Evolutionary conservation across 2,888 invertebrate genomes (phyloP).

Genomic region (Fragum fragum): DNA sequence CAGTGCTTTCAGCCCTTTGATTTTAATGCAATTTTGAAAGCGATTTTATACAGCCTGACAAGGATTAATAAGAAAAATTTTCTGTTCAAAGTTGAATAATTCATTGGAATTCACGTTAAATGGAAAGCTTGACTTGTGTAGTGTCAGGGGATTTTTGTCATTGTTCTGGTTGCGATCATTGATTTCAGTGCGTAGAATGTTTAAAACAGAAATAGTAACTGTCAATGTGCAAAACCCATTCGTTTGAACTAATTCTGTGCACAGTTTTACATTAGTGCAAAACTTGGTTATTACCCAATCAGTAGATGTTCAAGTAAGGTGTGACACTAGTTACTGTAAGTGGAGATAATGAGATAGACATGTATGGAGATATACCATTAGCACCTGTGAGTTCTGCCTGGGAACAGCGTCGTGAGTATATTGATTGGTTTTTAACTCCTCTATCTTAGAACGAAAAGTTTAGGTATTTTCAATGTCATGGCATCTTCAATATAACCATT

Average conservation of each 20-base stretch:
- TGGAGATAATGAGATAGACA: neutral
- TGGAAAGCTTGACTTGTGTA: neutral
- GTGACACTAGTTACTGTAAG: neutral
- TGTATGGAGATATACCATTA: slow-evolving; percentile 40
- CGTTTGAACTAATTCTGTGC: neutral
- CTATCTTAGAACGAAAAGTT: too few relatives aligned
- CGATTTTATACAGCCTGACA: too few relatives aligned
- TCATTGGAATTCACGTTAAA: neutral
- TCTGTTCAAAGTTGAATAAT: neutral
- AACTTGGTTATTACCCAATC: too few relatives aligned
- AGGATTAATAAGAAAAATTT: too few relatives aligned
- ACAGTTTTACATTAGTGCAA: too few relatives aligned
- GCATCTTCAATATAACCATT: too few relatives aligned
- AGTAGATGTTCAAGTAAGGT: neutral
- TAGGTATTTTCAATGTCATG: too few relatives aligned
- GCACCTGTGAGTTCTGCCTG: slow-evolving; percentile 50
- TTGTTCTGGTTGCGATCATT: neutral
- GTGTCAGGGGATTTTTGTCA: neutral
- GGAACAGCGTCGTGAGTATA: slow-evolving; percentile 52
- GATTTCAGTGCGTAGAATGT: slow-evolving; percentile 1
- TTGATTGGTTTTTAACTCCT: neutral
- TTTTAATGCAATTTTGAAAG: too few relatives aligned
- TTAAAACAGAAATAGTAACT: neutral
- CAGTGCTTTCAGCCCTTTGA: too few relatives aligned
- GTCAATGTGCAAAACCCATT: too few relatives aligned